Evolutionary conservation across 2,888 invertebrate species (phyloP).

Genomic region (Eilema sororculum): DNA sequence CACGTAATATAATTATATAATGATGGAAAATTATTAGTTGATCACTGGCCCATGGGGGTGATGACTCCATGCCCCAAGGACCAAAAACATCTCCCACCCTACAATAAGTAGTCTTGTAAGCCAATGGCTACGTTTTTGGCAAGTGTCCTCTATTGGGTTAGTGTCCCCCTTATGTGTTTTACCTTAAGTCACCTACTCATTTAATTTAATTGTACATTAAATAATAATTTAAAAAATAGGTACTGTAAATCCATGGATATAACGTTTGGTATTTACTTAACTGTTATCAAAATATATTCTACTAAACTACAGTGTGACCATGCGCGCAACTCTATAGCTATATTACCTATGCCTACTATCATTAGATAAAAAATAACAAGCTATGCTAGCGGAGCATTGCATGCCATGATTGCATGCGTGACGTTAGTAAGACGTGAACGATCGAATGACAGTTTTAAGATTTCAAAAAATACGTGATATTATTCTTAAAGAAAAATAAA

Average conservation of each 20-base stretch:
- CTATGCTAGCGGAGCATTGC: slow-evolving; percentile 50
- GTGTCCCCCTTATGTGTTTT: too few species aligned
- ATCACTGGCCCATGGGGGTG: too few species aligned
- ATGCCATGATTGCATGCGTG: slow-evolving; percentile 57
- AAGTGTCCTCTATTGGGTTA: too few species aligned
- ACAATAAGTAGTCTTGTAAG: too few species aligned
- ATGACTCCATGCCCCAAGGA: too few species aligned
- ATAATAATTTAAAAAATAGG: too few species aligned
- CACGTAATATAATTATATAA: too few species aligned
- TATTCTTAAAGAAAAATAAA: slow-evolving; percentile 70
- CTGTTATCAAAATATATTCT: background rate
- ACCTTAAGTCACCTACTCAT: too few species aligned
- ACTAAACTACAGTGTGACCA: background rate
- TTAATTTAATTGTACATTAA: too few species aligned
- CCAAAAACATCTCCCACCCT: too few species aligned
- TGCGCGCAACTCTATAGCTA: background rate
- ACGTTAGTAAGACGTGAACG: slow-evolving; percentile 77
- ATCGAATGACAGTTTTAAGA: slow-evolving; percentile 81
- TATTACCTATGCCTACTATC: slow-evolving; percentile 32
- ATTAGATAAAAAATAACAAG: slow-evolving; percentile 47
- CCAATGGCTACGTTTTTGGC: too few species aligned
- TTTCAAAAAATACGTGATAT: slow-evolving; percentile 76
- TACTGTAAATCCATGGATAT: background rate
- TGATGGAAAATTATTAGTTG: too few species aligned
- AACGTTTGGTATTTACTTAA: background rate